phyloP scores from a whole-genome alignment of 2,797 vertebrate genomes.

The Sparus aurata region DNA sequence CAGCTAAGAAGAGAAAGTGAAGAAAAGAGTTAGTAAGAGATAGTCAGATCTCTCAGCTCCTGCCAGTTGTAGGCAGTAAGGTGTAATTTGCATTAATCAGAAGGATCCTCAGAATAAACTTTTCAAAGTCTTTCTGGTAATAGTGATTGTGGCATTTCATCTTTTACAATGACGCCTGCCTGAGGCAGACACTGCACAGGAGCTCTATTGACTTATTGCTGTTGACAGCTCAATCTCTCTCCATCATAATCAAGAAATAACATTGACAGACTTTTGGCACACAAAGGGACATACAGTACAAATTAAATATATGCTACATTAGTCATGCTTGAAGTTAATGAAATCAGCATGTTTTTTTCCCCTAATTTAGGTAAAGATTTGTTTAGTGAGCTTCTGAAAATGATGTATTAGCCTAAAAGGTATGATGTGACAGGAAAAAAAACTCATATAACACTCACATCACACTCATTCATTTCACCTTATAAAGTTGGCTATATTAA shows the following conservation, averaged over 20 bases:
- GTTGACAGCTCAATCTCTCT: constrained; percentile 74
- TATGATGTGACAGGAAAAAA: background rate
- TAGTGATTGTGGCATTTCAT: constrained; percentile 71
- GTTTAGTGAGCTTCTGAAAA: constrained; percentile 6
- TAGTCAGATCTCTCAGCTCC: constrained; percentile 27
- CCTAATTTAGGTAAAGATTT: background rate
- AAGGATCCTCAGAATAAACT: constrained; percentile 75
- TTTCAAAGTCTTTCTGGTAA: constrained; percentile 68
- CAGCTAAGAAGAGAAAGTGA: constrained; percentile 32
- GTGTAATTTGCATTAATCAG: constrained; percentile 82
- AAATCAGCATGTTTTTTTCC: constrained; percentile 14
- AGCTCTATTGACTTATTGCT: constrained; percentile 64
- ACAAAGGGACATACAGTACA: constrained; percentile 18
- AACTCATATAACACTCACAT: background rate
- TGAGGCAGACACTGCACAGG: constrained; percentile 48
- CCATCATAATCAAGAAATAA: constrained; percentile 65
- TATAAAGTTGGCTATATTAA: constrained; percentile 3
- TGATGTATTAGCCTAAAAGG: background rate
- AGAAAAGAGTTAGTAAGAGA: constrained; percentile 12
- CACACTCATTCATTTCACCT: constrained; percentile 5
- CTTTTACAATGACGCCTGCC: constrained; percentile 54
- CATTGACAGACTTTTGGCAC: constrained; percentile 35
- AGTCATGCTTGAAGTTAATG: background rate
- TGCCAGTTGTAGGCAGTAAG: constrained; percentile 56
- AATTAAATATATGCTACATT: constrained; percentile 8